Evolutionary conservation across 1,140 invertebrate genomes (phyloP), one percentile per base, ranked within the genome.

Genomic region (Rhysida immarginata): DNA sequence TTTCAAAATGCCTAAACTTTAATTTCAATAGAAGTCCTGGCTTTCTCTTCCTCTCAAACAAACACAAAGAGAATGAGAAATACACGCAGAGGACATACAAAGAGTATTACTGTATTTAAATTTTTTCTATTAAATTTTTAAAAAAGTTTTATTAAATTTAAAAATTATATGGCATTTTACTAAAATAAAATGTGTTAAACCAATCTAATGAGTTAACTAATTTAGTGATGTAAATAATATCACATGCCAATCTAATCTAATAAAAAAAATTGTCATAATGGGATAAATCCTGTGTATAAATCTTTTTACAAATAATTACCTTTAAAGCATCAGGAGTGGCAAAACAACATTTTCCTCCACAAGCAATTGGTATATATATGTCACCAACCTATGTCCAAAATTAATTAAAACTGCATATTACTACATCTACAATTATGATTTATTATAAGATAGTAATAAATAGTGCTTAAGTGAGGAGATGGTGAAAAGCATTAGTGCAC

Each of bases 261-360:
- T 11, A 41, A 41, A 41, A 41, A 11, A 11, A 41, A 41, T 41
- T 11, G 35, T 11, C 35, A n/a, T 41, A 41, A 11, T 11, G 11
- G 11, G 35, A 41, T 11, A 41, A 41, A 41, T 11, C 11, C 35
- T n/a, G 35, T 41, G 35, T 41, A n/a, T 11, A 41, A 25, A n/a
- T 5, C 25, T 25, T 13, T 20, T 44, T n/a, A n/a, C n/a, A n/a
- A n/a, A 23, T 8, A 43, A 51, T 55, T 59, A 65, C 68, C 71
- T 89, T 93, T 29, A 84, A 72, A 0, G 83, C 89, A 74, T 88
- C 82, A 64, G 78, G 85, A 65, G 84, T 83, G n/a, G 87, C 88
- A 71, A 94, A 94, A 65, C 83, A 84, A 11, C 87, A 73, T 0
- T 81, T 76, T 0, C 73, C 77, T 16, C 66, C 73, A 50, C 73